These are phyloP conservation scores for Nudaria mundana DNA, from an alignment of 2,888 invertebrate genomes.

Conservation along the genomic window DNA sequence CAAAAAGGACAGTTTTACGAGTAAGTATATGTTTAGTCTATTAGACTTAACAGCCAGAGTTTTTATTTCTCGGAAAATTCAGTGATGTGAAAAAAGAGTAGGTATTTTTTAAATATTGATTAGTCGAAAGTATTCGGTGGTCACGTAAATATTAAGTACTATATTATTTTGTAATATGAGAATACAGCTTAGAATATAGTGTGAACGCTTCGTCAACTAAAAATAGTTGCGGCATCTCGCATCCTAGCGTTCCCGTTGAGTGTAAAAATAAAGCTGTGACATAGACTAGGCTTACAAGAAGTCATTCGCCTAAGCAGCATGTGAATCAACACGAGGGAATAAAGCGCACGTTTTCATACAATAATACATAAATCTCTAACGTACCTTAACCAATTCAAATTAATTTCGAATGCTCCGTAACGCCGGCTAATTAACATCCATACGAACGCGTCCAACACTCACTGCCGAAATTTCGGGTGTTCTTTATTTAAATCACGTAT, in stretches of 20 bases:
- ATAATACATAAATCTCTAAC: slow-evolving; percentile 49
- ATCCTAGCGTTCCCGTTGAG: slow-evolving; percentile 51
- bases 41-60: too few relatives aligned
- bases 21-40: too few relatives aligned
- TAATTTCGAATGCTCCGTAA: slow-evolving; percentile 48
- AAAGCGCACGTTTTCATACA: slow-evolving; percentile 51
- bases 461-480: slow-evolving; percentile 48
- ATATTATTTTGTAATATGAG: slow-evolving; percentile 62
- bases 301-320: slow-evolving; percentile 71
- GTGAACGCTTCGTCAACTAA: slow-evolving; percentile 64
- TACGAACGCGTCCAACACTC: slow-evolving; percentile 48
- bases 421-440: slow-evolving; percentile 58
- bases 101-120: not conserved
- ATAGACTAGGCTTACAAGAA: slow-evolving; percentile 50
- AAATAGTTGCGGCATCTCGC: slow-evolving; percentile 65
- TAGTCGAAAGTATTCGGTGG: not conserved
- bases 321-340: slow-evolving; percentile 42
- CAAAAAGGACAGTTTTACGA: too few relatives aligned
- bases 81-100: too few relatives aligned
- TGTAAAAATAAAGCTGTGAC: slow-evolving; percentile 66
- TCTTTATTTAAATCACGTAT: slow-evolving; percentile 31
- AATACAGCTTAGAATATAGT: slow-evolving; percentile 60
- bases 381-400: slow-evolving; percentile 64
- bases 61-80: too few relatives aligned
- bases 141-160: not conserved